Evolutionary conservation across 1,140 invertebrate genomes (phyloP).

Genomic region (Calephelis virginiensis): DNA sequence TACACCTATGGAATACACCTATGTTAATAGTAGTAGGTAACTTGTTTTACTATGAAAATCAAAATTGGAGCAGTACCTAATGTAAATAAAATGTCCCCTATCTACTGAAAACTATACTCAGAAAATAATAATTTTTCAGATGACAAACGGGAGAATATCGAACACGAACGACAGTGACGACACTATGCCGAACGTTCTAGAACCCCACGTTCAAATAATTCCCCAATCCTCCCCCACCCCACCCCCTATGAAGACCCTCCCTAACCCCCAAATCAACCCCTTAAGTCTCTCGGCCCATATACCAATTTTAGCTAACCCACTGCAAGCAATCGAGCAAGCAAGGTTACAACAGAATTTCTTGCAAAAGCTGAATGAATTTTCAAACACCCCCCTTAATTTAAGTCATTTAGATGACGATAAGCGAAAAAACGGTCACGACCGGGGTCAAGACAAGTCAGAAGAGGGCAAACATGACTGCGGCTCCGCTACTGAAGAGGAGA

Average conservation of each 20-base stretch:
- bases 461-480: conserved; percentile 53
- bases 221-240: conserved; percentile 58
- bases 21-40: no score
- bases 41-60: no score
- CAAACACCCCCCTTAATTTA: conserved; percentile 70
- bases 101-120: not conserved
- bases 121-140: conserved; percentile 38
- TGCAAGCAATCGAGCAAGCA: conserved; percentile 62
- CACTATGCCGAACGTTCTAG: conserved; percentile 67
- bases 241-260: conserved; percentile 38
- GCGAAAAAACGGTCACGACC: conserved; percentile 49
- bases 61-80: no score
- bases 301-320: conserved; percentile 51
- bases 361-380: conserved; percentile 66
- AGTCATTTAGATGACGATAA: conserved; percentile 69
- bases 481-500: conserved; percentile 65
- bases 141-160: conserved; percentile 68
- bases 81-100: no score
- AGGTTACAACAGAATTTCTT: conserved; percentile 59
- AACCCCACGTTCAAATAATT: conserved; percentile 66
- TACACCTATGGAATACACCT: no score
- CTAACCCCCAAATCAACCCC: conserved; percentile 38
- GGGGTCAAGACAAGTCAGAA: conserved; percentile 43
- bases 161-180: conserved; percentile 73
- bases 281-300: conserved; percentile 36